These are phyloP conservation scores for Hucho hucho DNA, from an alignment of 2,113 vertebrate genomes.

Conservation along the genomic window DNA sequence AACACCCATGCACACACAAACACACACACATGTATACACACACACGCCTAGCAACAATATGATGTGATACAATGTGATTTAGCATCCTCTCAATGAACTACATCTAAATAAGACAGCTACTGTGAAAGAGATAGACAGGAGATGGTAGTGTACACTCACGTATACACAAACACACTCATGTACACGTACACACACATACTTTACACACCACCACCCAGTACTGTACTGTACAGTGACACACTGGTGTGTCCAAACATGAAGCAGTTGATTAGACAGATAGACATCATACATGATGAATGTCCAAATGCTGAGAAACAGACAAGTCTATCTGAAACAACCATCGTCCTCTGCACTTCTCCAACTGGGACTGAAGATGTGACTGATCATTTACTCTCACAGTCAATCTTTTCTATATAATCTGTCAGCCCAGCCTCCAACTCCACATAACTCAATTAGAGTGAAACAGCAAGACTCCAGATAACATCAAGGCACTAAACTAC, in stretches of 20 bases:
- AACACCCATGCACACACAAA: slow-evolving; percentile 9
- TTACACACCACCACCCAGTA: not conserved
- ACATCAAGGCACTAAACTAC: slow-evolving; percentile 27
- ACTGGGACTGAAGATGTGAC: slow-evolving; percentile 9
- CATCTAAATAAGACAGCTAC: slow-evolving; percentile 47
- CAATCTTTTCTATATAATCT: not conserved
- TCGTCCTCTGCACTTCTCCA: not conserved
- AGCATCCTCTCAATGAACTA: slow-evolving; percentile 28
- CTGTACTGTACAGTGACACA: not conserved
- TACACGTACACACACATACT: not conserved
- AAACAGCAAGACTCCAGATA: slow-evolving; percentile 41
- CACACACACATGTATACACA: slow-evolving; percentile 26
- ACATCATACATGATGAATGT: not conserved
- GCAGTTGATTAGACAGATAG: not conserved
- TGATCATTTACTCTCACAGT: slow-evolving; percentile 3
- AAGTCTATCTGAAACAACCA: not conserved
- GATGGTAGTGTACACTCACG: not conserved
- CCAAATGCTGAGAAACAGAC: not conserved
- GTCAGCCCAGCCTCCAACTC: slow-evolving; percentile 17
- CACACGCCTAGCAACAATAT: slow-evolving; percentile 33
- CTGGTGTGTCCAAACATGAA: not conserved
- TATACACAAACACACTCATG: not conserved
- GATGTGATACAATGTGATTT: slow-evolving; percentile 35
- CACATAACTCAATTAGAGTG: slow-evolving; percentile 49
- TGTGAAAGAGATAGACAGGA: slow-evolving; percentile 25